Conservation (phyloP, 2,888 invertebrate genomes). For the Dasypogon diadema region DNA sequence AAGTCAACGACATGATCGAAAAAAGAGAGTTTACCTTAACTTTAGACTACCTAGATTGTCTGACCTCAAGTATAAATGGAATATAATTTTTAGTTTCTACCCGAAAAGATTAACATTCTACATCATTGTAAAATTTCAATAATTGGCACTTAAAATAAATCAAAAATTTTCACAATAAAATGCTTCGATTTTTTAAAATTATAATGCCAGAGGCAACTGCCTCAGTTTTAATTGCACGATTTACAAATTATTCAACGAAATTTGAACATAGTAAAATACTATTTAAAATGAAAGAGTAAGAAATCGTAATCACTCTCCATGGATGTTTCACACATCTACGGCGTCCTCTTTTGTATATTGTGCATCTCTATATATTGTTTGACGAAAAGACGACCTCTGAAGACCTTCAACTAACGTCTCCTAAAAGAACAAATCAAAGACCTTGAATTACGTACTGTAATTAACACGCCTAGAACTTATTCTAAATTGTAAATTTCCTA, state of each 20-base stretch:
- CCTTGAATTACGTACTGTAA: too few species aligned
- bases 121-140: slow-evolving; percentile 32
- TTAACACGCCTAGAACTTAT: too few species aligned
- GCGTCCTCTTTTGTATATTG: slow-evolving; percentile 68
- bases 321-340: slow-evolving; percentile 66
- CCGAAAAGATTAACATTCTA: neutral
- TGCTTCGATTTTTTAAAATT: slow-evolving; percentile 12
- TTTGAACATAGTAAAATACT: neutral
- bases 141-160: slow-evolving; percentile 43
- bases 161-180: neutral
- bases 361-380: slow-evolving; percentile 65
- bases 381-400: slow-evolving; percentile 66
- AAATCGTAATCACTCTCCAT: slow-evolving; percentile 28
- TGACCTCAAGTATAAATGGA: slow-evolving; percentile 15
- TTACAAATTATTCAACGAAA: slow-evolving; percentile 11
- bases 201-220: slow-evolving; percentile 1
- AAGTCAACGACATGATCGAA: neutral
- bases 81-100: slow-evolving; percentile 19
- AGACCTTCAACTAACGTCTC: slow-evolving; percentile 70
- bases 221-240: slow-evolving; percentile 35
- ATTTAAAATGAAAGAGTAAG: too few species aligned
- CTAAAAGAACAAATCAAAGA: too few species aligned
- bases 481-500: too few species aligned
- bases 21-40: slow-evolving; percentile 13
- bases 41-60: slow-evolving; percentile 42